These are phyloP conservation scores for Rhegmatorhina hoffmannsi DNA, from an alignment of 2,113 vertebrate genomes.

Conservation along the genomic window DNA sequence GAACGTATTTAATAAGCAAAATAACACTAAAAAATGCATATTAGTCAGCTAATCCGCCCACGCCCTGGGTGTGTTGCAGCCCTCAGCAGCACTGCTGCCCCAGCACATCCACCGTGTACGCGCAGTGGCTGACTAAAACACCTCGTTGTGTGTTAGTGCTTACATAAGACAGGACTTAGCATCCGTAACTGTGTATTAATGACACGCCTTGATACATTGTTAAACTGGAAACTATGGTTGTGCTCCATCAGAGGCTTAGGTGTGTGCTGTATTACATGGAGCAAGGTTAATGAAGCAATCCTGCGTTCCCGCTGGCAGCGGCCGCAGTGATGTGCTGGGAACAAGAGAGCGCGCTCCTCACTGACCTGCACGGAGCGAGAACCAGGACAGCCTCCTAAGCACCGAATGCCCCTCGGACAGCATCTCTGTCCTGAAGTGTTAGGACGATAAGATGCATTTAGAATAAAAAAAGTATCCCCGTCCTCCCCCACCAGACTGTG, in stretches of 20 bases:
- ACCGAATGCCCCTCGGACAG: background rate
- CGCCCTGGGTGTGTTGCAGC: conserved; percentile 47
- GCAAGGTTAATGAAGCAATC: conserved; percentile 29
- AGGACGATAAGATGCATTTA: background rate
- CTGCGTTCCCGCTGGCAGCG: background rate
- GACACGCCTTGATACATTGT: background rate
- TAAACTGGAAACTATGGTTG: conserved; percentile 45
- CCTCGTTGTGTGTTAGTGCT: conserved; percentile 4
- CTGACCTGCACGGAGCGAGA: background rate
- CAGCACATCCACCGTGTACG: background rate
- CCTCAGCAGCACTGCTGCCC: conserved; percentile 9
- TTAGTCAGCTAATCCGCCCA: conserved; percentile 42
- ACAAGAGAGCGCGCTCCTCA: background rate
- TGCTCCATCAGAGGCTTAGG: background rate
- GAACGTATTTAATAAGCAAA: background rate
- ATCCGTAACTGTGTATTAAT: conserved; percentile 48
- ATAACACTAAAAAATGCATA: background rate
- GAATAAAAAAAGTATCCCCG: background rate
- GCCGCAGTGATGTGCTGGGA: background rate
- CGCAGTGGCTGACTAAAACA: background rate
- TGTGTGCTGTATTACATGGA: background rate
- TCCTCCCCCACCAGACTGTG: accelerated
- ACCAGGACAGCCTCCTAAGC: background rate
- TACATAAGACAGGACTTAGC: conserved; percentile 27
- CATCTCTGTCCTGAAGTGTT: background rate